phyloP scores from a whole-genome alignment of 2,113 vertebrate genomes.

The Bucco capensis region DNA sequence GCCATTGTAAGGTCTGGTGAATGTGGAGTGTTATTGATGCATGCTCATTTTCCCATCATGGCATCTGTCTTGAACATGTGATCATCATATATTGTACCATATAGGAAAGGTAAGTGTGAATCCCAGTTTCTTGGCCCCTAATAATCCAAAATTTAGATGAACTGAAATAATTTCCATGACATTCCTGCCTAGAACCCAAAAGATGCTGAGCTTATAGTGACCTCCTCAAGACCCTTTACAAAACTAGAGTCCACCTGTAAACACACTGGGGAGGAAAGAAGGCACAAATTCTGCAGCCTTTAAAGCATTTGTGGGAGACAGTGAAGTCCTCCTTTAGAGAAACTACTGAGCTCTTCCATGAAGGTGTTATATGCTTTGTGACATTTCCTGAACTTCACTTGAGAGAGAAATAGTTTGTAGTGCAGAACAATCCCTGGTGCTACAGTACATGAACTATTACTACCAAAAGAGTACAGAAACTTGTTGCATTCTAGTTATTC shows the following conservation, averaged over 20 bases:
- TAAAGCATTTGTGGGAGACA: not conserved
- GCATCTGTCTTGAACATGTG: constrained; percentile 50
- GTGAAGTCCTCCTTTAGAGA: not conserved
- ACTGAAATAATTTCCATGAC: not conserved
- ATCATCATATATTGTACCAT: constrained; percentile 26
- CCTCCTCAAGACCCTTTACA: not conserved
- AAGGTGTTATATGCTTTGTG: not conserved
- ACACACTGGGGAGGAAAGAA: not conserved
- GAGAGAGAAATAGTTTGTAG: not conserved
- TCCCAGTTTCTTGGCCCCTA: not conserved
- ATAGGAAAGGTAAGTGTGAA: not conserved
- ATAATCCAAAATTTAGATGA: not conserved
- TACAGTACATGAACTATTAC: not conserved
- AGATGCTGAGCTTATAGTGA: not conserved
- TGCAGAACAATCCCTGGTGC: not conserved
- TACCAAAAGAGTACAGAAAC: not conserved
- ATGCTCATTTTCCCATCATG: constrained; percentile 57
- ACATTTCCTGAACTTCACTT: not conserved
- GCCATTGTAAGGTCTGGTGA: constrained; percentile 43
- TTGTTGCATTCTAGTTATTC: not conserved
- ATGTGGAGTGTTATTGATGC: constrained; percentile 41
- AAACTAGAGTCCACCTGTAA: not conserved
- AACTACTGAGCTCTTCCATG: not conserved
- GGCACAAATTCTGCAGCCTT: not conserved
- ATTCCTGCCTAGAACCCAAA: not conserved